Evolutionary conservation across 30 jellyfish, hydroid and myxozoan genomes (phyloP).

Genomic region (Clytia hemisphaerica): DNA sequence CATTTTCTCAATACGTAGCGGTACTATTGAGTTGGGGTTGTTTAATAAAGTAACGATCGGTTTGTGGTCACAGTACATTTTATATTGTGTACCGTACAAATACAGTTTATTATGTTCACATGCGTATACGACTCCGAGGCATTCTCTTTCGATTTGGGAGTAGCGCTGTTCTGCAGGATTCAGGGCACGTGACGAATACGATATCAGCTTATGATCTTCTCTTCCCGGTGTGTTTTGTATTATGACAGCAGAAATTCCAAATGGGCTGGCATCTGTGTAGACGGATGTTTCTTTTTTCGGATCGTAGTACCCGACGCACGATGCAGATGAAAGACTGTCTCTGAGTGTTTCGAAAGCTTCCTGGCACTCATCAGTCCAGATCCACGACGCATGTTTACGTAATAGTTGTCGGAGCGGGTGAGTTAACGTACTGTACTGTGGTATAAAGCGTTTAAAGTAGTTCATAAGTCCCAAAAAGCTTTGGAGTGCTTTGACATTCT

Average conservation of each 20-base stretch:
- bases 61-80: no score
- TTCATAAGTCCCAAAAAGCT: conserved; percentile 35
- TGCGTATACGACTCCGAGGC: conserved; percentile 30
- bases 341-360: conserved; percentile 5
- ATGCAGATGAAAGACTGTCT: conserved; percentile 19
- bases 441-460: conserved; percentile 27
- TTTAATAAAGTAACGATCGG: no score
- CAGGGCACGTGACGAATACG: conserved; percentile 47
- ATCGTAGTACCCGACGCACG: conserved; percentile 41
- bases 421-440: conserved; percentile 12
- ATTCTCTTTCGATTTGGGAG: conserved; percentile 63
- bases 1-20: no score
- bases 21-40: no score
- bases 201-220: conserved; percentile 28
- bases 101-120: no score
- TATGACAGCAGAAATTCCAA: conserved; percentile 43
- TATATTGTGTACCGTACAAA: no score
- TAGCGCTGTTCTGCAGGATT: conserved; percentile 37
- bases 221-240: conserved; percentile 25
- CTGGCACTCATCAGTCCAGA: conserved; percentile 34
- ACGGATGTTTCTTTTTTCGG: conserved; percentile 31
- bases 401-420: conserved; percentile 18
- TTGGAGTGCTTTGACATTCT: conserved; percentile 21
- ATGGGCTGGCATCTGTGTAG: conserved; percentile 42
- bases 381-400: conserved; percentile 7